Conservation (phyloP, 2,797 vertebrate genomes). For the Graptemys geographica region DNA sequence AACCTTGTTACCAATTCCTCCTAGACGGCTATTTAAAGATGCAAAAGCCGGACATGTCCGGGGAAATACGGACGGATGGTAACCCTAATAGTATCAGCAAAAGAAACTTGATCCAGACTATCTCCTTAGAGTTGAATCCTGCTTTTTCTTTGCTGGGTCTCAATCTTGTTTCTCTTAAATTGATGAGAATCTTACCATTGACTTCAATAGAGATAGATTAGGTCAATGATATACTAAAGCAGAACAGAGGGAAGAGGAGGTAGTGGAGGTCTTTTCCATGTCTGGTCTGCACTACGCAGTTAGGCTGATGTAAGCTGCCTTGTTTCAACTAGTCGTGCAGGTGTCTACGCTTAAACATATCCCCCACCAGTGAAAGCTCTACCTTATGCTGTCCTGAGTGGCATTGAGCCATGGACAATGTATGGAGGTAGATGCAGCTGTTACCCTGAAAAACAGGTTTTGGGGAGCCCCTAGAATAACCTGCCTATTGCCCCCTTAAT, state of each 20-base stretch:
- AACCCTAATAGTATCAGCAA: neutral
- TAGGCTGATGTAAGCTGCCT: neutral
- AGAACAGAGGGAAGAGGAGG: too few relatives aligned
- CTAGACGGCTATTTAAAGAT: too few relatives aligned
- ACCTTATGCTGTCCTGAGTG: neutral
- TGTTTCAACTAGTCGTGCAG: neutral
- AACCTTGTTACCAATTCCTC: too few relatives aligned
- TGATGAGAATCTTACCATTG: neutral
- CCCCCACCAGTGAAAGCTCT: neutral
- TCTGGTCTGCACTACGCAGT: neutral
- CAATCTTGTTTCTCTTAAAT: neutral
- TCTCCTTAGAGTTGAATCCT: neutral
- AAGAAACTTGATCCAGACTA: neutral
- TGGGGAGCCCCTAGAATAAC: neutral
- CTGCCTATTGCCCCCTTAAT: neutral
- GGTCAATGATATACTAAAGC: rapidly evolving
- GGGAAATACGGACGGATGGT: too few relatives aligned
- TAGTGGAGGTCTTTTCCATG: neutral
- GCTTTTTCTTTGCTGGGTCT: neutral
- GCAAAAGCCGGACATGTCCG: too few relatives aligned
- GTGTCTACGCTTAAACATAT: neutral
- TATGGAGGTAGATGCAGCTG: neutral
- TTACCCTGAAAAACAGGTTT: neutral
- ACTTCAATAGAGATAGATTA: neutral
- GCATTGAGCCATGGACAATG: neutral